Evolutionary conservation across 1,140 invertebrate species (phyloP).

Genomic region (Cydia splendana): DNA sequence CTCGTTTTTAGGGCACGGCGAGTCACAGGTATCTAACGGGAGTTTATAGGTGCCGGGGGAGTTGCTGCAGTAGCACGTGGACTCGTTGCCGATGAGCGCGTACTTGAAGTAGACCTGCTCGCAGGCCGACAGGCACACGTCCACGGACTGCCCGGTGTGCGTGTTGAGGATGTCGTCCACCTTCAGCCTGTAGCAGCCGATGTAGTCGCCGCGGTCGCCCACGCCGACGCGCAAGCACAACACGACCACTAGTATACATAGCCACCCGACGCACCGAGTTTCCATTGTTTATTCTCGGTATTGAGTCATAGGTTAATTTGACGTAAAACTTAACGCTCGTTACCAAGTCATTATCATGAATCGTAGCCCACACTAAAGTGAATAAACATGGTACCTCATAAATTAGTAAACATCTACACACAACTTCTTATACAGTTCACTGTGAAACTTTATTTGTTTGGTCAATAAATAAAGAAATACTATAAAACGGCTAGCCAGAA

Average conservation of each 20-base stretch:
- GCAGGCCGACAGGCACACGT: constrained; percentile 71
- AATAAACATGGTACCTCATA: not conserved
- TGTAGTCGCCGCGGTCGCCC: constrained; percentile 66
- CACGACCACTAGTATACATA: constrained; percentile 42
- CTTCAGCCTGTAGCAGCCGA: constrained; percentile 65
- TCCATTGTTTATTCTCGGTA: constrained; percentile 60
- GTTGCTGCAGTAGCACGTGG: constrained; percentile 73
- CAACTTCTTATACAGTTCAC: not conserved
- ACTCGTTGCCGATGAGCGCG: constrained; percentile 71
- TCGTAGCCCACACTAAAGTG: not conserved
- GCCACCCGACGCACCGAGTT: constrained; percentile 37
- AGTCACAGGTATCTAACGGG: constrained; percentile 63
- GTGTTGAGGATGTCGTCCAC: constrained; percentile 64
- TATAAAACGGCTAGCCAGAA: not conserved
- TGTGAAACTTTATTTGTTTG: constrained; percentile 26
- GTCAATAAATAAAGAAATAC: constrained; percentile 22
- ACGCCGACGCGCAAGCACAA: constrained; percentile 39
- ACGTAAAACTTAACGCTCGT: constrained; percentile 26
- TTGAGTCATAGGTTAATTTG: constrained; percentile 54
- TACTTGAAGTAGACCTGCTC: constrained; percentile 74
- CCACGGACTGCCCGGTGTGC: constrained; percentile 70
- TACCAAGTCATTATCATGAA: constrained; percentile 8
- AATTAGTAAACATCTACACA: not conserved
- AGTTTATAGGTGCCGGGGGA: constrained; percentile 60
- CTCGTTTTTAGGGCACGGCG: constrained; percentile 77